Conservation (phyloP, 2,888 invertebrate species). For the Campoplex capitator region DNA sequence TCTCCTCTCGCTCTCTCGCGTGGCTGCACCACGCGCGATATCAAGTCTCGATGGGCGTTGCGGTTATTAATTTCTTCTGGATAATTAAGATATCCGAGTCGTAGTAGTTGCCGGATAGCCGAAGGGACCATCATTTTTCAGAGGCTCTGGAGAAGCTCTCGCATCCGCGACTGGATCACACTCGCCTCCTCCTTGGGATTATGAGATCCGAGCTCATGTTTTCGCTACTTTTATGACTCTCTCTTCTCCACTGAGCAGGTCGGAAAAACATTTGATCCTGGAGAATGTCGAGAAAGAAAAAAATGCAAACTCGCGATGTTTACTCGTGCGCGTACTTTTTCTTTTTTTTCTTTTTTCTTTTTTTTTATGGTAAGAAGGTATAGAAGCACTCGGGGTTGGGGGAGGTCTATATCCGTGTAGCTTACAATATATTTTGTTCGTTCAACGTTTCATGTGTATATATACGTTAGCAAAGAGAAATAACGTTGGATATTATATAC, state of each 20-base stretch:
- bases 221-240: background rate
- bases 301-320: background rate
- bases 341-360: background rate
- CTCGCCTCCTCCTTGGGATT: background rate
- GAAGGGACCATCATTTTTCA: conserved; percentile 78
- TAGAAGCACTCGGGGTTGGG: background rate
- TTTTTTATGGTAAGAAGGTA: background rate
- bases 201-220: background rate
- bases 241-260: background rate
- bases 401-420: background rate
- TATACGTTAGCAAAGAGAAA: background rate
- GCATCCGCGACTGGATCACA: conserved; percentile 2
- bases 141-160: conserved; percentile 31
- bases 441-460: background rate
- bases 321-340: background rate
- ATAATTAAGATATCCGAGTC: conserved; percentile 81
- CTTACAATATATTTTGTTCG: background rate
- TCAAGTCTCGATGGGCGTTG: conserved; percentile 77
- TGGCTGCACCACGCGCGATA: conserved; percentile 33
- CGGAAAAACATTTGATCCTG: background rate
- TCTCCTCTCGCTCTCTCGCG: conserved; percentile 27
- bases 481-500: conserved; percentile 34
- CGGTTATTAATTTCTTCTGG: conserved; percentile 81
- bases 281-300: background rate
- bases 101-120: conserved; percentile 73